These are phyloP conservation scores for Peromyscus eremicus DNA, from an alignment of 2,797 vertebrate genomes.

Conservation along the genomic window DNA sequence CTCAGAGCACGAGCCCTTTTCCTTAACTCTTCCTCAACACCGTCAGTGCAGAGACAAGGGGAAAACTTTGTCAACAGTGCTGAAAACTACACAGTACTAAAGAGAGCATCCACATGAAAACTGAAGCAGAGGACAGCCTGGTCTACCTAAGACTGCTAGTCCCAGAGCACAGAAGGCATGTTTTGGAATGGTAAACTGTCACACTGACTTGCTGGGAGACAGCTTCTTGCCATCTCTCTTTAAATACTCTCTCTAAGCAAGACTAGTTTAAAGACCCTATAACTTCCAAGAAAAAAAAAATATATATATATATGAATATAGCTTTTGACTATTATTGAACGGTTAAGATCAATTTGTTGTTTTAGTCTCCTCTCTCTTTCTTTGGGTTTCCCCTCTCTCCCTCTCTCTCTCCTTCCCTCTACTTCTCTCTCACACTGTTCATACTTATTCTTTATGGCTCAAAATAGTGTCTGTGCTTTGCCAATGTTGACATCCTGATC, in stretches of 20 bases:
- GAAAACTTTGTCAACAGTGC: slow-evolving; percentile 76
- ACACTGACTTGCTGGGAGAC: slow-evolving; percentile 60
- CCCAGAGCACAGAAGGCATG: slow-evolving; percentile 74
- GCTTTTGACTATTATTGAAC: slow-evolving; percentile 75
- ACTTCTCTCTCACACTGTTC: no score
- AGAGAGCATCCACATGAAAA: neutral
- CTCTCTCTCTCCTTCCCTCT: neutral
- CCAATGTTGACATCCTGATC: slow-evolving; percentile 86
- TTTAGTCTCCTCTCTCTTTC: no score
- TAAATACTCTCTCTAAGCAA: neutral
- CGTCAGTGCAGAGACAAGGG: slow-evolving; percentile 69
- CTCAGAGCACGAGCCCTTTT: neutral
- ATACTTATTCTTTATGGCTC: slow-evolving; percentile 38
- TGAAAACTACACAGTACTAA: slow-evolving; percentile 57
- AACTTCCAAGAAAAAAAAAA: slow-evolving; percentile 57
- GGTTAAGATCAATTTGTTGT: neutral
- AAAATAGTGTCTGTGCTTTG: slow-evolving; percentile 78
- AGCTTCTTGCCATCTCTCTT: neutral
- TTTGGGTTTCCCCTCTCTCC: neutral
- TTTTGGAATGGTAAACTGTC: slow-evolving; percentile 69
- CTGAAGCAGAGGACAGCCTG: slow-evolving; percentile 75
- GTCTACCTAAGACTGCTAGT: slow-evolving; percentile 65
- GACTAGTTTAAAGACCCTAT: slow-evolving; percentile 73
- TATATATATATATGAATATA: slow-evolving; percentile 70
- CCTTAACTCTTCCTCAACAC: slow-evolving; percentile 65